Base-by-base conservation (phyloP, 2,888 invertebrate genomes). In the Sesia bembeciformis region DNA sequence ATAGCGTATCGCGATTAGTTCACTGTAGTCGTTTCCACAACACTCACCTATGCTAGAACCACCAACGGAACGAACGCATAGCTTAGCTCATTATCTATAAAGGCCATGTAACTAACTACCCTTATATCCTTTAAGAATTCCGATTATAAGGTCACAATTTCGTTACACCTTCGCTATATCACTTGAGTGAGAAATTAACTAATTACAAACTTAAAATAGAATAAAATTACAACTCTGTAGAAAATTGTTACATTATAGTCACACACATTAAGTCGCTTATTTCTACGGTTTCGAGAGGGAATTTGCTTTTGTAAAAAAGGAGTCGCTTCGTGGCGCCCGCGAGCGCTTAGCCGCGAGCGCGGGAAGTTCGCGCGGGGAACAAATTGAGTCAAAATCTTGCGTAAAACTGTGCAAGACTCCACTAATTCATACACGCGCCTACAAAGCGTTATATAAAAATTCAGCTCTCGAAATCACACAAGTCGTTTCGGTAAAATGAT, bases 81-180 rank as follows among this genome's bases (percentile, higher is more conserved):
- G 79, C 81, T 75, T 76, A 78, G 72, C 76, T 77, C 65, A 76
- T 79, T 78, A 82, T 72, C 77, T 83, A 84, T 68, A 77, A 88
- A 88, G 88, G 88, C 88, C 87, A 75, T 86, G 79, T 79, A 76
- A 76, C 81, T 84, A 85, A 69, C 86, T 86, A 87, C 82, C 81
- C 86, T 87, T 86, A 86, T 72, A 80, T 84, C 83, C 81, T 81
- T 85, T 77, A 79, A 82, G 79, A 86, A 87, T 86, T 83, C 82
- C 84, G 76, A 78, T 78, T 78, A 77, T 79, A 87, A 87, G 85
- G 85, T 84, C 87, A 87, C 84, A 76, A 78, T 84, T 81, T 83
- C 77, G 76, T 82, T 78, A 81, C 83, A 81, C 76, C 78, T 68
- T 80, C 72, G 76, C 70, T 81, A 81, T 85, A 88, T 89, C 88